A percentile compares a stretch with the other conserved stretches of the same genome.
Conservation (phyloP, 1,140 invertebrate genomes). For the Conus ventricosus region DNA sequence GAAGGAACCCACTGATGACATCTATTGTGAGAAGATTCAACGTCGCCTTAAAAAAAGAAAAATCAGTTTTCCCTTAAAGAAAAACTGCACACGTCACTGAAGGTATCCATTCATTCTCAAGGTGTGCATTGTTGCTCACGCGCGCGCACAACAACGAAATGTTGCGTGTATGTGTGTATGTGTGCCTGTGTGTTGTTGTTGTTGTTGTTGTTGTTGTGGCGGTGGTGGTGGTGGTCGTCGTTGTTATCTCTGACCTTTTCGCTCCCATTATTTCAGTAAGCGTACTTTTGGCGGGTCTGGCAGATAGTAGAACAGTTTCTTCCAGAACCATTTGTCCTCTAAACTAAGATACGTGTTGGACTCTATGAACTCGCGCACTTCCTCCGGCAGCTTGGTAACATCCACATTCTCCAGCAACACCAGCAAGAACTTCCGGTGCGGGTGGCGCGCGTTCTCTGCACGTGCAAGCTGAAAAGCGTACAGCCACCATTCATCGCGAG, state of each 20-base stretch:
- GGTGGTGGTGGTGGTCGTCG: too few species aligned
- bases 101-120: too few species aligned
- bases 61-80: too few species aligned
- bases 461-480: constrained; percentile 83
- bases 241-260: background rate
- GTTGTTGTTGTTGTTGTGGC: too few species aligned
- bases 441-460: constrained; percentile 90
- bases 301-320: constrained; percentile 81
- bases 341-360: constrained; percentile 80
- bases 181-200: too few species aligned
- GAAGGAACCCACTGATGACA: too few species aligned
- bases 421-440: constrained; percentile 87
- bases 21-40: too few species aligned
- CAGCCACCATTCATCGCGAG: constrained; percentile 81
- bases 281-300: constrained; percentile 26
- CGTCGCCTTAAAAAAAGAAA: too few species aligned
- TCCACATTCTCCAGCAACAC: constrained; percentile 86
- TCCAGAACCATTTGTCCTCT: constrained; percentile 89
- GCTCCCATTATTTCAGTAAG: background rate
- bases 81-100: too few species aligned
- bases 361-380: constrained; percentile 79
- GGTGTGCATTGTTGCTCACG: too few species aligned
- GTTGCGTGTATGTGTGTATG: too few species aligned
- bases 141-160: too few species aligned
- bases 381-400: constrained; percentile 74